Evolutionary conservation across 2,888 invertebrate genomes (phyloP), one percentile per base, ranked within the genome.

Genomic region (Hemithea aestivaria): DNA sequence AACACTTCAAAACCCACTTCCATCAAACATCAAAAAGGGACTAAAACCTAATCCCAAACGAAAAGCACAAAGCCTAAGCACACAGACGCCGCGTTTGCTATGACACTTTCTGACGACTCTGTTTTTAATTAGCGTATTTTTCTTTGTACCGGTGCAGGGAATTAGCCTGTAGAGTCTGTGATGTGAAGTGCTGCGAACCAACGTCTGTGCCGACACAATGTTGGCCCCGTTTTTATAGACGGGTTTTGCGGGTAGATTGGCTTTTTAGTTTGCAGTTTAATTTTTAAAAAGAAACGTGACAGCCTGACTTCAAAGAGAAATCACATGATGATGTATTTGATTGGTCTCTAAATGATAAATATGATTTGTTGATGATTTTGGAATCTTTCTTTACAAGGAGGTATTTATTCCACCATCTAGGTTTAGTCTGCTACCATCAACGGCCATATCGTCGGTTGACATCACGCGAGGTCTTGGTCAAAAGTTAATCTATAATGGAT

Each of bases 111-210:
- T 78, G 80, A 71, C 69, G 78, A 66, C 71, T 76, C 78, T 65
- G 61, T 81, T 87, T 85, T 87, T 84, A 85, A 87, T 87, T 85
- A 87, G 84, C 82, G 76, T 71, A 73, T 77, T 80, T 75, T 71
- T 77, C 84, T 87, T 84, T 84, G 84, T 83, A 68, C 66, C 65
- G 51, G 59, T 55, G 59, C 59, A 56, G 74, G 67, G 80, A 80
- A 85, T 85, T 85, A 85, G 85, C 83, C 16, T 16, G 3, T 16
- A 16, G 16, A 27, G 35, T 22, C 35, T 34, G 35, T 27, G 35
- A 35, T 35, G 35, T 35, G 35, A 35, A 35, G 35, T 35, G 27
- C 22, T 27, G 24, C 33, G 10, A 26, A 35, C 27, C 32, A 5
- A 16, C 24, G 31, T 20, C 26, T 27, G 35, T 27, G 35, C 10